Base-by-base conservation (phyloP, 2,888 invertebrate species). In the Cyaniris semiargus region DNA sequence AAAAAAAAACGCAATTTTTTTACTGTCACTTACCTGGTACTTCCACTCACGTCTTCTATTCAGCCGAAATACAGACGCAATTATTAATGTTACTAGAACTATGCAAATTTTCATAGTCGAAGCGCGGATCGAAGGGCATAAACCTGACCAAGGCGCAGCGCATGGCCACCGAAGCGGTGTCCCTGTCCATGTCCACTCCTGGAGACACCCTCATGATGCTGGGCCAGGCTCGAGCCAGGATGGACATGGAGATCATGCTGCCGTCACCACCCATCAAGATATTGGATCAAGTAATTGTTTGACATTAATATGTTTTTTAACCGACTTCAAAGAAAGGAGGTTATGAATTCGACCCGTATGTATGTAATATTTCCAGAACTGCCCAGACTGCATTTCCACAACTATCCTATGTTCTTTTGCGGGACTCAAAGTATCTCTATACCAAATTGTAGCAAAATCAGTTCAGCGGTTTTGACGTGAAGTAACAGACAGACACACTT, bases 91-190 rank as follows among this genome's bases (percentile, higher is more conserved):
- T 0, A 27, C 27, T 27, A 27, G 27, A 27, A 27, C 27, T 38
- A 38, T 38, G 0, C 7, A 38, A 38, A 38, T 70, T 31, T 75
- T 78, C 77, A 10, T 80, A 94, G 93, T 91, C 92, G 0, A 93
- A 93, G 80, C 92, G 93, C 5, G 93, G 93, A 0, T 90, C 92
- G 4, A 93, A 92, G 80, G 93, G 93, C 70, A 93, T 94, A 93
- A 87, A 86, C 76, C 82, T 83, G 0, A 89, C 89, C 27, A 77
- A 88, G 48, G 93, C 93, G 0, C 88, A 89, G 8, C 76, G 76
- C 2, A 80, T 93, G 76, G 93, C 93, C 0, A 13, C 23, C 0
- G 89, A 89, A 71, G 91, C 91, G 1, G 92, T 93, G 92, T 3
- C 84, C 1, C 81, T 79, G 0, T 91, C 93, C 0, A 56, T 86